phyloP scores from a whole-genome alignment of 2,888 invertebrate species.

The Ophion ellenae region DNA sequence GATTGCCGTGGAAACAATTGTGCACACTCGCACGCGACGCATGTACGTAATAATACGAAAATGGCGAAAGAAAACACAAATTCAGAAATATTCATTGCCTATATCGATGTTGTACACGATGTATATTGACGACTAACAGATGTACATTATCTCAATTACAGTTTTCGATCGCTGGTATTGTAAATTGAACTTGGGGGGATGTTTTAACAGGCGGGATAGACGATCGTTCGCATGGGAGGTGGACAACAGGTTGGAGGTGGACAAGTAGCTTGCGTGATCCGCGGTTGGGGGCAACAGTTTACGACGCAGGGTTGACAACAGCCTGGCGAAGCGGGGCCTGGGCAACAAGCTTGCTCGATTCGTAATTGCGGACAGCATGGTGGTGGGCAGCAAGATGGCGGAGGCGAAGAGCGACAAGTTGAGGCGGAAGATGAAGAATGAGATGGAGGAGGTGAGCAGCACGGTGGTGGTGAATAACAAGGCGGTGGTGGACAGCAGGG shows the following conservation, averaged over 20 bases:
- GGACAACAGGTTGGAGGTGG: conserved; percentile 49
- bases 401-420: conserved; percentile 1
- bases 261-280: conserved; percentile 66
- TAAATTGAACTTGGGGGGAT: neutral
- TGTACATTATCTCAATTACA: neutral
- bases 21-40: neutral
- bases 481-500: conserved; percentile 42
- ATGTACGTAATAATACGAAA: neutral
- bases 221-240: conserved; percentile 41
- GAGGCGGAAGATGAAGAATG: neutral
- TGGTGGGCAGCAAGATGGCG: conserved; percentile 16
- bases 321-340: conserved; percentile 42
- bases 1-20: conserved; percentile 39
- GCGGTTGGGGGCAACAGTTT: conserved; percentile 46
- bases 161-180: neutral
- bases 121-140: conserved; percentile 25
- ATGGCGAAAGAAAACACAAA: neutral
- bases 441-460: neutral
- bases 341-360: conserved; percentile 46
- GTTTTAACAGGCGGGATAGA: conserved; percentile 54
- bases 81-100: neutral
- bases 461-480: neutral
- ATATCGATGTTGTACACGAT: neutral
- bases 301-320: conserved; percentile 55
- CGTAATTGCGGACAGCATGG: conserved; percentile 33